A percentile compares a stretch with the other conserved stretches of the same genome.
Conservation (phyloP, 2,797 vertebrate species). For the Eulemur mongoz region DNA sequence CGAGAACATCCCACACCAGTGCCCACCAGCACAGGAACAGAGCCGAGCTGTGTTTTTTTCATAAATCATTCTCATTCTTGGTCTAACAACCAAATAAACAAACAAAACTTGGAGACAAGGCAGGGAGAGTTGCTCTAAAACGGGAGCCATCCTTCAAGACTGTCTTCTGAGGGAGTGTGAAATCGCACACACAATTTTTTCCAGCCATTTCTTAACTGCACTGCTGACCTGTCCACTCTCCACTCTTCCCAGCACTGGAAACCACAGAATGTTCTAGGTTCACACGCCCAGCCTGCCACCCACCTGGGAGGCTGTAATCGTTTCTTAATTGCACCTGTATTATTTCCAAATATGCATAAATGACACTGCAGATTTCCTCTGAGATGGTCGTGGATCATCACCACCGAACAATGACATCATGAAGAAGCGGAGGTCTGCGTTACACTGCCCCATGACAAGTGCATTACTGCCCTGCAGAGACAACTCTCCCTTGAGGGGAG, state of each 20-base stretch:
- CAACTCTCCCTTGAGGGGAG: background rate
- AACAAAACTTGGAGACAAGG: background rate
- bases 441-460: background rate
- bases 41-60: background rate
- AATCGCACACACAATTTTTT: background rate
- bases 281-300: background rate
- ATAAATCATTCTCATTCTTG: background rate
- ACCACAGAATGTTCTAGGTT: background rate
- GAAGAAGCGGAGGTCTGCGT: background rate
- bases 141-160: background rate
- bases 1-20: background rate
- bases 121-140: background rate
- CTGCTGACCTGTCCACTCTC: background rate
- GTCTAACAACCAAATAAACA: background rate
- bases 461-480: background rate
- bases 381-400: background rate
- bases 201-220: background rate
- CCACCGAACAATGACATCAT: background rate
- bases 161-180: background rate
- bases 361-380: background rate
- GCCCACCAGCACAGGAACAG: background rate
- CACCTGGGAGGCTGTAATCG: background rate
- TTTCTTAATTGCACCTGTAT: background rate
- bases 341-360: background rate
- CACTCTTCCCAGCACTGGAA: background rate